Base-by-base conservation (phyloP, 2,797 vertebrate species). In the Sparidentex hasta region DNA sequence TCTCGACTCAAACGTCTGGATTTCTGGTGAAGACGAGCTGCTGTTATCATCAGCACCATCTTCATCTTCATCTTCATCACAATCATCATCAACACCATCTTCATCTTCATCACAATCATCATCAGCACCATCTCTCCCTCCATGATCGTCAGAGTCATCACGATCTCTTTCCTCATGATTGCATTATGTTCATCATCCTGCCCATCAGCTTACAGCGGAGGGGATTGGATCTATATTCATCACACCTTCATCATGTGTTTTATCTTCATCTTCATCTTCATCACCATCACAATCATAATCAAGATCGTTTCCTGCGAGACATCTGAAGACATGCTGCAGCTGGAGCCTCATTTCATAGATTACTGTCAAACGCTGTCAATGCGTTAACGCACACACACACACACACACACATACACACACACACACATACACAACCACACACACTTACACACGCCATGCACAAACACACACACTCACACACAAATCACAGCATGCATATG, bases 401-500 rank as follows among this genome's bases (percentile, higher is more conserved):
- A 51, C 59, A 48, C 50, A 54, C 61, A 64, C 54, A 25, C 57
- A 58, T 33, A 48, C 25, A 76, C 65, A 59, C 59, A 41, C 27
- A 62, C 23, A 44, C 67, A 69, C 18, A 61, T 55, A 27, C 27
- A 27, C 27, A 27, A n/a, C n/a, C 71, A 68, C 63, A 52, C 48
- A 51, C 2, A 27, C 2, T 4, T 4, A 27, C 27, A 27, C 27
- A 27, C n/a, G n/a, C n/a, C 9, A 63, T 20, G 46, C 2, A 51
- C 38, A 50, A 47, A 68, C 21, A 74, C 23, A 54, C n/a, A 47
- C 71, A 71, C 62, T 64, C 44, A 66, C 70, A 66, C 66, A 50
- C 57, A 43, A 85, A 78, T 82, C 84, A 68, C 78, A 78, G 80
- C 41, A 33, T 81, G 83, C 89, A 91, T 88, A 91, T 91, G 92